Evolutionary conservation across 2,888 invertebrate genomes (phyloP), one percentile per base, ranked within the genome.

Genomic region (Drosophila pseudotakahashii): DNA sequence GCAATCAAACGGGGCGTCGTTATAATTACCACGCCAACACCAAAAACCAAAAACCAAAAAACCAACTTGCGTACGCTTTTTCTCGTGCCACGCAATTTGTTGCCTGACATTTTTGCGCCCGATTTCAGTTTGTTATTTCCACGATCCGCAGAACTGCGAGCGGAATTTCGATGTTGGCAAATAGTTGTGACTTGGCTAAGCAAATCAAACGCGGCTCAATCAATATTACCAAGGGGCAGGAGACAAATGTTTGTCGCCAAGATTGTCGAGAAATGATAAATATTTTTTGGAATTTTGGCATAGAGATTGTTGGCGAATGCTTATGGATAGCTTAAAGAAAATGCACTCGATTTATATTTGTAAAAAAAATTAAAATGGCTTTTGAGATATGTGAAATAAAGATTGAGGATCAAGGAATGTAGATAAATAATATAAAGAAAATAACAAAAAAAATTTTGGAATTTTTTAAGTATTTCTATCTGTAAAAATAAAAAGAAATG

Each of bases 81-180:
- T 47, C n/a, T 19, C 47, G 47, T 55, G 74, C 72, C 83, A 74
- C 73, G 83, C 75, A 79, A 73, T 88, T 83, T 58, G 59, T 60
- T 79, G 71, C 63, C 77, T 66, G 75, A 74, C 84, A 78, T 67
- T 83, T 66, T 64, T 64, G 58, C 45, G 37, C 45, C 53, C 59
- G 37, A 37, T 30, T 75, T 62, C 23, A 39, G 55, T 66, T 63
- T 61, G 58, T 73, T 66, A 60, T 52, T 57, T 69, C 66, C 66
- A 53, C 69, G 55, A 47, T 54, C 39, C 26, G 68, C 48, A 86
- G 87, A 86, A 83, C 80, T 76, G 76, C 62, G 34, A 34, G 41
- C 10, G 86, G 81, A 79, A 88, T 88, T 85, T 82, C 50, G 57
- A 48, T 81, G 68, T 86, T 86, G 81, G 61, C 73, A 79, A 76